Base-by-base conservation (phyloP, 2,113 vertebrate species). In the Athene cunicularia region DNA sequence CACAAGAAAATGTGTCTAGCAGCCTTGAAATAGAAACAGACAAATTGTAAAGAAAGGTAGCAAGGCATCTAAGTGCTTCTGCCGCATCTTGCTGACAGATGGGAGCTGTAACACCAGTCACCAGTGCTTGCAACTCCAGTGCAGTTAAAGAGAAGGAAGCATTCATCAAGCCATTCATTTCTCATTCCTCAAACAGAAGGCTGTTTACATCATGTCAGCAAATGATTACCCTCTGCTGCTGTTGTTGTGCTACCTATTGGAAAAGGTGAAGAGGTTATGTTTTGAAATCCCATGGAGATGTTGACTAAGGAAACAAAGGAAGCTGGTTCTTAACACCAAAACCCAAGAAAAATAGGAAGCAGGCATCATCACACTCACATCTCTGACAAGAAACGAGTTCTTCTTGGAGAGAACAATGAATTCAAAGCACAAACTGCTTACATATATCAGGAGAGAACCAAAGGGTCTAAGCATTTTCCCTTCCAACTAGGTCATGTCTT, bases 261-360 rank as follows among this genome's bases (percentile, higher is more conserved):
- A 95, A 97, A 94, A 83, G 97, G 97, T 94, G 90, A 98, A 96
- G 91, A 60, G 47, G 80, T 96, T 96, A 90, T 96, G 87, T 86
- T 97, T 97, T 95, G 86, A 88, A 97, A 96, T 81, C 75, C 67
- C 52, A 17, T 24, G 41, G 71, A 94, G 47, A 79, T 91, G 52
- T 95, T 97, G 96, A 96, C 96, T 96, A 97, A 97, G n/a, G 94
- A 94, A 97, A 97, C 80, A 95, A 90, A 92, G 80, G 89, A 95
- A 96, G 35, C 26, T 80, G 35, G 33, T 80, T 96, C 60, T 97
- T 96, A 93, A 81, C 74, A 96, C 56, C 56, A 37, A 68, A 74
- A 14, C 5, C 18, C 37, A 26, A 60, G 43, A 23, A 85, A 88
- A 64, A 80, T 5, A 59, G 83, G 76, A 88, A 88, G 50, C 16